These are phyloP conservation scores for Pollenia angustigena DNA, from an alignment of 2,888 invertebrate species.

Conservation along the genomic window DNA sequence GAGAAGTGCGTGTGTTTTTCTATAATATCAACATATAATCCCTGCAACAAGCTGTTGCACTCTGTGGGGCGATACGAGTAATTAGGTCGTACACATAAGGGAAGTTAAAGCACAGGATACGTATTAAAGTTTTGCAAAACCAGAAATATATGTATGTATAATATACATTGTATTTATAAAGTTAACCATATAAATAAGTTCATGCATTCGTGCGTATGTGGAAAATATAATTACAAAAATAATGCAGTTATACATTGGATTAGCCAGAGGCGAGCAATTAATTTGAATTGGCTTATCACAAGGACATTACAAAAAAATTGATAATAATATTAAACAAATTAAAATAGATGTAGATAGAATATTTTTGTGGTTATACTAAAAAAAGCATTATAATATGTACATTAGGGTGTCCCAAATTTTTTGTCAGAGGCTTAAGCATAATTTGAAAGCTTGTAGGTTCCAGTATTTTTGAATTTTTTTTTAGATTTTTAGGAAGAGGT, in stretches of 20 bases:
- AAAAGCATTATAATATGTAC: no score
- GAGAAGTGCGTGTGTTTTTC: not conserved
- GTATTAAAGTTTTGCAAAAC: not conserved
- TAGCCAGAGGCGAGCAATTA: not conserved
- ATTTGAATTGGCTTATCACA: no score
- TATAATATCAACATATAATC: not conserved
- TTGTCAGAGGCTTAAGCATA: no score
- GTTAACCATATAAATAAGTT: not conserved
- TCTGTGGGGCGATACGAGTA: conserved; percentile 15
- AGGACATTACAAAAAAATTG: no score
- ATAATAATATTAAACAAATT: no score
- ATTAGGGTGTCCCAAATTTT: no score
- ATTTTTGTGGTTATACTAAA: no score
- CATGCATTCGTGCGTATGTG: not conserved
- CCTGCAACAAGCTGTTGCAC: conserved; percentile 42
- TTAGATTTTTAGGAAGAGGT: no score
- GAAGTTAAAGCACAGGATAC: not conserved
- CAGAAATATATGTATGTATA: not conserved
- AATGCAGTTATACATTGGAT: not conserved
- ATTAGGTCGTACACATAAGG: conserved; percentile 41
- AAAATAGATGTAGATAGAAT: no score
- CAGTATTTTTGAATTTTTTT: no score
- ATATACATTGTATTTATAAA: not conserved
- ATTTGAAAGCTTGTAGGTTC: no score
- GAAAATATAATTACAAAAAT: not conserved